Evolutionary conservation across 2,797 vertebrate genomes (phyloP).

Genomic region (Helarctos malayanus): DNA sequence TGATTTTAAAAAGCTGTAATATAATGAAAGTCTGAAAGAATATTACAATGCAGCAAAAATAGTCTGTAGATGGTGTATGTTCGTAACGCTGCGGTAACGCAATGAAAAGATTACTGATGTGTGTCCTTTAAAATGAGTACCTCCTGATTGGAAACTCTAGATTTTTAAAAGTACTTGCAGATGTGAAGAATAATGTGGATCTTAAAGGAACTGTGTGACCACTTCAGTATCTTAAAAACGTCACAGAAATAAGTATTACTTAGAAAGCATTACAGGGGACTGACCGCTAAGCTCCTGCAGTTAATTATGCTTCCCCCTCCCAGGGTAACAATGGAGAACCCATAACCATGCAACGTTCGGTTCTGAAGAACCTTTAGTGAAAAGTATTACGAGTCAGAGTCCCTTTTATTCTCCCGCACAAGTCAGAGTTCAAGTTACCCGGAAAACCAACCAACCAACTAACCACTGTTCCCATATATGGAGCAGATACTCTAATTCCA

Average conservation of each 20-base stretch:
- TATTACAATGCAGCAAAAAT: not conserved
- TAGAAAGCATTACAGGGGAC: not conserved
- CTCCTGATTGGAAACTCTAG: not conserved
- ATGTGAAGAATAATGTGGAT: not conserved
- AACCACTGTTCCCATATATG: not conserved
- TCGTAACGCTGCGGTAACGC: not conserved
- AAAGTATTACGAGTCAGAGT: not conserved
- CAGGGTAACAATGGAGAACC: not conserved
- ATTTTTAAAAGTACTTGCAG: not conserved
- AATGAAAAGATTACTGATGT: not conserved
- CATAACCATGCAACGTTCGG: not conserved
- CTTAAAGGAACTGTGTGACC: not conserved
- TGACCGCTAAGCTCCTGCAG: too few relatives aligned
- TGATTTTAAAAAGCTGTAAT: conserved; percentile 34
- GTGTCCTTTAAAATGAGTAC: not conserved
- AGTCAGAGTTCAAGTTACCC: not conserved
- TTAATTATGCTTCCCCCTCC: not conserved
- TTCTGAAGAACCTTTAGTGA: not conserved
- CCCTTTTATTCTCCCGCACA: not conserved
- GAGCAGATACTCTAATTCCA: not conserved
- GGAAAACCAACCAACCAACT: not conserved
- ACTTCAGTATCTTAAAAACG: not conserved
- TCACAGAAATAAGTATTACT: not conserved
- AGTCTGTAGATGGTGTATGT: not conserved
- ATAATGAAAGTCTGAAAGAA: not conserved